Base-by-base conservation (phyloP, 2,888 invertebrate genomes). In the Tachina grossa region DNA sequence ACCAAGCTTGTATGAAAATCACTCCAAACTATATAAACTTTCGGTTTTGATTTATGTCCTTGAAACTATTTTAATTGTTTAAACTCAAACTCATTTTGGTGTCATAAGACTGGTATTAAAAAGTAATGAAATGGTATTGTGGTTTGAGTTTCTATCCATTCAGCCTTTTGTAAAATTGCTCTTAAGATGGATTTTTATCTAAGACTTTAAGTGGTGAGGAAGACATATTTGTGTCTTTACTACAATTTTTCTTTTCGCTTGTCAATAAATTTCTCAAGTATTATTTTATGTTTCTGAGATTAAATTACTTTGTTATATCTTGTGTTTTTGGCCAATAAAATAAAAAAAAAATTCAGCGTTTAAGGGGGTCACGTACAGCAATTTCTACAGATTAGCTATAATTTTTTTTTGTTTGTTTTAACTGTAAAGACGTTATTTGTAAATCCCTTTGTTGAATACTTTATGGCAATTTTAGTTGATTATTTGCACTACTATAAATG, bases 361-460 rank as follows among this genome's bases (percentile, higher is more conserved):
- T 76, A 31, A 4, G 31, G 49, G 57, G 57, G 51, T 77, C 77
- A 77, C 49, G 77, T 49, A 57, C 68, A 41, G 4, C 51, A 43
- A 22, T 75, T 65, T 77, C 68, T 19, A 4, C 51, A 43, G 43
- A 65, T 65, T 77, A 19, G 19, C 49, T 16, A 9, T 31, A 59
- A 49, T 45, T 22, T 43, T 66, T 13, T 31, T 31, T 31, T 31
- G 5, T 6, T 31, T 31, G 31, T 31, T 31, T 31, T 0, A 31
- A 31, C 31, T 5, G 31, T 31, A 31, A 0, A 31, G 31, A 31
- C 31, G 1, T 31, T 31, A 31, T 31, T 6, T 31, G 31, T 31
- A 31, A 31, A 31, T 31, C 31, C 5, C 6, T 31, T 31, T 6
- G 5, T 31, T 6, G 5, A 31, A 31, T 31, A 6, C 31, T 31